These are phyloP conservation scores for Drosophila percnosoma DNA, from an alignment of 2,888 invertebrate genomes.

Conservation along the genomic window DNA sequence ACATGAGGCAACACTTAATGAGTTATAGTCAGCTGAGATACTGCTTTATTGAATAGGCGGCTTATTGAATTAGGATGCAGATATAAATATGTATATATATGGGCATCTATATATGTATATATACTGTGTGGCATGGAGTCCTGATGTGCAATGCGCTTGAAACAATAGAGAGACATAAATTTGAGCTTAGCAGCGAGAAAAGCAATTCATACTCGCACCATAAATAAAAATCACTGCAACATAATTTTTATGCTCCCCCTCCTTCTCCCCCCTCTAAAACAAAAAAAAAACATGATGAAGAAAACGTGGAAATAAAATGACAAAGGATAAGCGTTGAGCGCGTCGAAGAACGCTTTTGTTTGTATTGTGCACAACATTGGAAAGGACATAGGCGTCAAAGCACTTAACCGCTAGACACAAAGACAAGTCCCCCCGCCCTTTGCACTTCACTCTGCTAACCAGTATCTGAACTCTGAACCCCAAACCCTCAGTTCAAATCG, in stretches of 20 bases:
- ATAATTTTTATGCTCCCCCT: constrained; percentile 40
- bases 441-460: not conserved
- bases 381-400: constrained; percentile 70
- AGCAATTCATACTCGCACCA: constrained; percentile 26
- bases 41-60: constrained; percentile 25
- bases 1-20: constrained; percentile 34
- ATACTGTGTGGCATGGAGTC: constrained; percentile 5
- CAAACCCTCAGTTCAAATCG: constrained; percentile 25
- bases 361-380: constrained; percentile 41
- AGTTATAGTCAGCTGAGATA: constrained; percentile 31
- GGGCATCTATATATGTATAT: not conserved
- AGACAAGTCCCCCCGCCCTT: constrained; percentile 39
- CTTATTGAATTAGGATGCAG: constrained; percentile 60
- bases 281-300: constrained; percentile 4
- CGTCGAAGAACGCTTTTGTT: constrained; percentile 53
- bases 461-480: constrained; percentile 23
- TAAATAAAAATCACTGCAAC: constrained; percentile 59
- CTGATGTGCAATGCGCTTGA: constrained; percentile 27
- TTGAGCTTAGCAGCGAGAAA: constrained; percentile 10
- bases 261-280: not conserved
- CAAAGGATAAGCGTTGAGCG: constrained; percentile 49
- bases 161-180: constrained; percentile 48
- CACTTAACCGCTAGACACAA: constrained; percentile 72
- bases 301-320: constrained; percentile 38
- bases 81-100: constrained; percentile 27